Percentiles rank a stretch among this genome's conserved stretches.
Evolutionary conservation across 2,797 vertebrate genomes (phyloP).

Genomic region (Neosilurus mollespiculum): DNA sequence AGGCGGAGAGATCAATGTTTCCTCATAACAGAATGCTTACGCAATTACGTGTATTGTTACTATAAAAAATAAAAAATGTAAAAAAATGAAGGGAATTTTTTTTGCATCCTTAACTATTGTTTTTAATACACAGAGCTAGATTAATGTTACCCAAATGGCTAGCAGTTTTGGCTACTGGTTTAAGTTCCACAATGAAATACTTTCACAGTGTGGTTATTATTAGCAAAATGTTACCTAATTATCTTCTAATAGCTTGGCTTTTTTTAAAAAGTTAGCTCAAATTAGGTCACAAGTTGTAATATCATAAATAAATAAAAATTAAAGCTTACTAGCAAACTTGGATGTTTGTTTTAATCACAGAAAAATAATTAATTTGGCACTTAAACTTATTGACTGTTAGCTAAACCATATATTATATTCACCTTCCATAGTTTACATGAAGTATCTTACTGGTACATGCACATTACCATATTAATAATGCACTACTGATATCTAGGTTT

Average conservation of each 20-base stretch:
- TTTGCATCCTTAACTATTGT: not conserved
- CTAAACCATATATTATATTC: not conserved
- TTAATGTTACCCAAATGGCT: not conserved
- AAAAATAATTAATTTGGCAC: too few species aligned
- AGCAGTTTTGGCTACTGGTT: not conserved
- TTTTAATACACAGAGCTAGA: not conserved
- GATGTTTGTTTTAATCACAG: not conserved
- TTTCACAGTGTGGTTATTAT: not conserved
- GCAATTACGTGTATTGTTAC: too few species aligned
- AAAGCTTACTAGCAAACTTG: not conserved
- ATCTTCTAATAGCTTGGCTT: not conserved
- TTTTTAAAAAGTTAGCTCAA: not conserved
- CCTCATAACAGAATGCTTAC: too few species aligned
- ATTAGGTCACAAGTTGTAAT: not conserved
- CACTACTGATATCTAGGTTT: not conserved
- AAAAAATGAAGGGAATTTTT: too few species aligned
- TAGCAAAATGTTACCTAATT: not conserved
- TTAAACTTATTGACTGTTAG: not conserved
- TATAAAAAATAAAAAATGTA: too few species aligned
- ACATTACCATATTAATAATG: not conserved
- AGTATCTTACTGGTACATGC: not conserved
- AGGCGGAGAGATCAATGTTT: too few species aligned
- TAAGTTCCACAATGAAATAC: not conserved
- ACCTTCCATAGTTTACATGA: not conserved
- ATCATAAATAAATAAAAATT: not conserved